phyloP scores from a whole-genome alignment of 2,888 invertebrate genomes.

The Andrena trimmerana region DNA sequence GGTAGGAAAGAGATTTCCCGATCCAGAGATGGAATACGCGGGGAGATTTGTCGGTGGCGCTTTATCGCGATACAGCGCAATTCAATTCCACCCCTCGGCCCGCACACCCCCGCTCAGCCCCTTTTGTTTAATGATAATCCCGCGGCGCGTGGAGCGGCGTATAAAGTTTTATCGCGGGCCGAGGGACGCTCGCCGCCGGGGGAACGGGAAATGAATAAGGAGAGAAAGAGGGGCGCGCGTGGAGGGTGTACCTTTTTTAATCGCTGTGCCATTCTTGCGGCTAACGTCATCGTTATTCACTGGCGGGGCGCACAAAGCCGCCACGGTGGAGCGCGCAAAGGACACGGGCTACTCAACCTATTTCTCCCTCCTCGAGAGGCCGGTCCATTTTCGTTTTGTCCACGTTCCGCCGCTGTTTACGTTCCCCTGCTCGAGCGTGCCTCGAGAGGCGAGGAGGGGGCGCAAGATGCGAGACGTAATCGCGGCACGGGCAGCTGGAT shows the following conservation, averaged over 20 bases:
- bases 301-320: conserved; percentile 24
- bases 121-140: conserved; percentile 20
- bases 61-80: conserved; percentile 20
- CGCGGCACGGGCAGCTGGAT: not conserved
- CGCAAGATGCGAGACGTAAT: not conserved
- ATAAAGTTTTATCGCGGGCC: conserved; percentile 22
- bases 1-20: conserved; percentile 16
- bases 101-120: not conserved
- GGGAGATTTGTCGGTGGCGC: conserved; percentile 5
- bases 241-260: conserved; percentile 29
- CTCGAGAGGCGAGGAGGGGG: not conserved
- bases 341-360: conserved; percentile 50
- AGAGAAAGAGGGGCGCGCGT: not conserved
- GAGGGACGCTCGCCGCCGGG: not conserved
- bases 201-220: conserved; percentile 17
- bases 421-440: not conserved
- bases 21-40: conserved; percentile 26
- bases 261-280: conserved; percentile 43
- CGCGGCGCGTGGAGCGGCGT: not conserved
- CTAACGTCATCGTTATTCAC: conserved; percentile 52
- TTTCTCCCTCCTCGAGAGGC: conserved; percentile 31
- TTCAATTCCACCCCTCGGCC: conserved; percentile 18
- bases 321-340: conserved; percentile 35
- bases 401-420: conserved; percentile 10
- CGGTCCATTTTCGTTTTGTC: conserved; percentile 37